Conservation (phyloP, 2,113 vertebrate species). For the Xiphorhynchus elegans region DNA sequence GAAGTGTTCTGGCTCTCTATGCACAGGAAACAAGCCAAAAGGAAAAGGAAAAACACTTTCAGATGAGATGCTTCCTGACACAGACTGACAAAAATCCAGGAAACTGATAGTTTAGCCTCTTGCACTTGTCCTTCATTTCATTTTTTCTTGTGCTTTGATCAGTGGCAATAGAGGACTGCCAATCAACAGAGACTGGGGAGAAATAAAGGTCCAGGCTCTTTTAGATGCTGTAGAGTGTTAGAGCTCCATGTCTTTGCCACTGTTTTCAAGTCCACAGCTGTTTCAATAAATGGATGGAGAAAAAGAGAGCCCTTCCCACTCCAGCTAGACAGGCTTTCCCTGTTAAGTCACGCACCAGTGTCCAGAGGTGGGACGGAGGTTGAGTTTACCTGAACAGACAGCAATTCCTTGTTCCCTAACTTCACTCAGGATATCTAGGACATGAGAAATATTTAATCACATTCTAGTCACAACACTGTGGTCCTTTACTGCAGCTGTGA, state of each 20-base stretch:
- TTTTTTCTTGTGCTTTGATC: background rate
- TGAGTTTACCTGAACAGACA: background rate
- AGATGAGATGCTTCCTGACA: background rate
- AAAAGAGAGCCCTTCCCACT: background rate
- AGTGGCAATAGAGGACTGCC: background rate
- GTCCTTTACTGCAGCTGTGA: background rate
- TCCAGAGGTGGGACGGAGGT: background rate
- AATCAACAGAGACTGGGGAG: background rate
- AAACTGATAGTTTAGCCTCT: background rate
- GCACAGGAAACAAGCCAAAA: background rate
- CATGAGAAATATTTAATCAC: background rate
- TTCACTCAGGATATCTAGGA: background rate
- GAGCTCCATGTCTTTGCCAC: background rate
- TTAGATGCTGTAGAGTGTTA: background rate
- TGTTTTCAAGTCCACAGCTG: background rate
- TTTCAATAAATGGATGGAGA: background rate
- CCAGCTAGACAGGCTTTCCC: background rate
- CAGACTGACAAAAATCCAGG: background rate
- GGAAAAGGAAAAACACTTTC: slow-evolving; percentile 21
- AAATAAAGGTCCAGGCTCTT: background rate
- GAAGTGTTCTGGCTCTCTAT: background rate
- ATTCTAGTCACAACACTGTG: background rate
- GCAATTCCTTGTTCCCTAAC: background rate
- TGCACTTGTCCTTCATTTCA: background rate
- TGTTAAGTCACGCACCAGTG: background rate